Evolutionary conservation across 2,113 vertebrate species (phyloP), one percentile per base, ranked within the genome.

Genomic region (Phyllostomus discolor): DNA sequence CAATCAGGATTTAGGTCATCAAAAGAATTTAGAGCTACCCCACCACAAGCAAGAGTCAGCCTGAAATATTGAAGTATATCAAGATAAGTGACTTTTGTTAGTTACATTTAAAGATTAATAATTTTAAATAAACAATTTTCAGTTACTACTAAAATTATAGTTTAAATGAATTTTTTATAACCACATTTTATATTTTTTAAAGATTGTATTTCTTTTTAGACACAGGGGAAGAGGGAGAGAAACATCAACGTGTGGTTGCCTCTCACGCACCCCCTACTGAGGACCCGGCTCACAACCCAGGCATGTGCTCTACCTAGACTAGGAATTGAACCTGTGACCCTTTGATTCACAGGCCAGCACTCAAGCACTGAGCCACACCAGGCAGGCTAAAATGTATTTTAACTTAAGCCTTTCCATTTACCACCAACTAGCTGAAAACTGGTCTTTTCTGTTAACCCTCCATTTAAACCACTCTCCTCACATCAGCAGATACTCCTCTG

Each of bases 21-120:
- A 73, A 99, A 97, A 0, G 99, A 99, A 96, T 99, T 99, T 98
- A 99, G 99, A 83, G 99, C 99, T 20, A 98, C 95, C 6, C 99
- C 99, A 2, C 99, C 99, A 67, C 99, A 99, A 0, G 99, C 99
- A 66, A 99, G 98, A 4, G 99, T 99, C 91, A 99, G 98, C 33
- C 99, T 99, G 97, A 62, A 41, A 80, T 28, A 88, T 19, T 41
- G 5, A 93, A 94, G 11, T 35, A n/a, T 93, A 88, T 94, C 66
- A 72, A 33, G 10, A 14, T 12, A 43, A 75, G n/a, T 24, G 28
- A 66, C 7, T 43, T 38, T 82, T 69, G 59, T 24, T 16, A 33
- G 20, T 54, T 35, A 54, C 9, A 0, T 50, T 82, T 59, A 76
- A 50, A 66, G 9, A 59, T 16, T 10, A 82, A 22, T 19, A 52